Percentiles rank a stretch among this genome's conserved stretches.
phyloP scores from a whole-genome alignment of 2,888 invertebrate species.

The Eupithecia insigniata region DNA sequence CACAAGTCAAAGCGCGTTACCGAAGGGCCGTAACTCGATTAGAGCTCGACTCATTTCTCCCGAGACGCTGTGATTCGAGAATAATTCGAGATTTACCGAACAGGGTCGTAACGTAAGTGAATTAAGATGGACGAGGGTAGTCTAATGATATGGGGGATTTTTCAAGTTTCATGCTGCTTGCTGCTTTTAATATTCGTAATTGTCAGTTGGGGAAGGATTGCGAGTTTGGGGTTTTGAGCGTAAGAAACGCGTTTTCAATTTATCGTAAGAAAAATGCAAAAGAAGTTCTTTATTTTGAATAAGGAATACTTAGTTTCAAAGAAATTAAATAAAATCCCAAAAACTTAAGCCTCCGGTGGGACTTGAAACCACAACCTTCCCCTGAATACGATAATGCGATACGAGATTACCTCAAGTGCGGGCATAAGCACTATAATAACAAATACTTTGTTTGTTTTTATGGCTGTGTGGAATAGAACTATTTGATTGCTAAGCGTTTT shows the following conservation, averaged over 20 bases:
- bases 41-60: constrained; percentile 71
- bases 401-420: too few species aligned
- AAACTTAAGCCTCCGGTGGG: too few species aligned
- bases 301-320: too few species aligned
- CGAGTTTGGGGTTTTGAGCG: neutral
- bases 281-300: neutral
- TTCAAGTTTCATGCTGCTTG: constrained; percentile 16
- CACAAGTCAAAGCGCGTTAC: constrained; percentile 60
- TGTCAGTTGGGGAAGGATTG: neutral
- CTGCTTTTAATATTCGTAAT: constrained; percentile 26
- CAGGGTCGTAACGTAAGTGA: constrained; percentile 70
- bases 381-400: too few species aligned
- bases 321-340: too few species aligned
- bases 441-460: neutral
- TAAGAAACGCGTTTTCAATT: neutral
- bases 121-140: constrained; percentile 69
- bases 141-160: constrained; percentile 39
- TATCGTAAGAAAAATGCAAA: neutral
- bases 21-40: constrained; percentile 65
- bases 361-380: too few species aligned
- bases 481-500: too few species aligned
- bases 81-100: constrained; percentile 66
- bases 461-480: too few species aligned
- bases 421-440: too few species aligned
- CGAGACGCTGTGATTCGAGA: constrained; percentile 68